A percentile compares a stretch with the other conserved stretches of the same genome.
Conservation (phyloP, 2,113 vertebrate species). For the Percopsis transmontana region DNA sequence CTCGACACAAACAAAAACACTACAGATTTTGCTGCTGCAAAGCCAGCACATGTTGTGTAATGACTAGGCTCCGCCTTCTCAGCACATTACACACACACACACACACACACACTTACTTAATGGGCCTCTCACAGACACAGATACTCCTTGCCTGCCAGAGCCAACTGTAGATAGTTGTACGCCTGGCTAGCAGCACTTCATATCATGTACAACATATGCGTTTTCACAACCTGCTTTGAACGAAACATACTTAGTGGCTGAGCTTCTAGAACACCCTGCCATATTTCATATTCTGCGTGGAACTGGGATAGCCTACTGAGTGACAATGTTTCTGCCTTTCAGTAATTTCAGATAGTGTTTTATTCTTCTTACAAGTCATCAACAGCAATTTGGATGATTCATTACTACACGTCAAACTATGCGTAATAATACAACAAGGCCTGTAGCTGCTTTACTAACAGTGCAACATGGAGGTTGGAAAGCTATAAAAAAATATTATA, state of each 20-base stretch:
- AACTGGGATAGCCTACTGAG: no score
- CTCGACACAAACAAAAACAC: constrained; percentile 57
- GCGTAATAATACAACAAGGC: no score
- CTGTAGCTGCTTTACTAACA: no score
- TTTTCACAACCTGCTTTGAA: constrained; percentile 33
- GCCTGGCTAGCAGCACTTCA: constrained; percentile 15
- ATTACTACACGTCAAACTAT: no score
- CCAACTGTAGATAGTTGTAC: constrained; percentile 14
- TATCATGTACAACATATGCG: constrained; percentile 5
- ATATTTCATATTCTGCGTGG: not conserved
- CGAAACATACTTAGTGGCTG: constrained; percentile 11
- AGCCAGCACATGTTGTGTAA: constrained; percentile 65
- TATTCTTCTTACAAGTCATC: no score
- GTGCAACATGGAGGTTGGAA: no score
- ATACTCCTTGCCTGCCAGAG: constrained; percentile 4
- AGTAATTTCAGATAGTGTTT: no score
- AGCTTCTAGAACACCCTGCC: no score
- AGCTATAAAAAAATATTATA: no score
- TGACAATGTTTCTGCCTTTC: no score
- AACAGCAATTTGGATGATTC: no score
- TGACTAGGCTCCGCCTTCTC: constrained; percentile 55
- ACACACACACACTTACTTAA: constrained; percentile 4
- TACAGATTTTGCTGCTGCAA: constrained; percentile 47
- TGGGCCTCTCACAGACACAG: constrained; percentile 19
- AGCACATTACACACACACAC: constrained; percentile 27